Base-by-base conservation (phyloP, 2,888 invertebrate species). In the Archaeoteleia sp. region DNA sequence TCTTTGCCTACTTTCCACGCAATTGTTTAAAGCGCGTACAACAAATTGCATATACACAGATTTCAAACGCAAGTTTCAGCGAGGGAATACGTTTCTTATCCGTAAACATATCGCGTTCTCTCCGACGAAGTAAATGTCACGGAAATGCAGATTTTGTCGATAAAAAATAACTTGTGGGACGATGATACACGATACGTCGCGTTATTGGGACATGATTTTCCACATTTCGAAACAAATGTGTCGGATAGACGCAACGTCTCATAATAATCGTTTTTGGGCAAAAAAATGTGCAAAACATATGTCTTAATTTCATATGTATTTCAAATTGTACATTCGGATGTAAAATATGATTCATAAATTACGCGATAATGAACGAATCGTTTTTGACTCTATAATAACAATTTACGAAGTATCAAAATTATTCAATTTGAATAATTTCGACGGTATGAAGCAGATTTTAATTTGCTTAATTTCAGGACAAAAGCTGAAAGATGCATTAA, bases 21-120 rank as follows among this genome's bases (percentile, higher is more conserved):
- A 77, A 78, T 80, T 78, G 73, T 71, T 70, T 46, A 29, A 42
- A 14, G 39, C 14, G 45, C 29, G 58, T 39, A 39, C 48, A 57
- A 58, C 70, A 74, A 77, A 77, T 76, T 75, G 72, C 63, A 54
- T 42, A 53, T 63, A 60, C 61, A 46, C 69, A 71, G 71, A 78
- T 78, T 74, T 65, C 71, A 62, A 66, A 71, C 67, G 73, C 67
- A 71, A 45, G 67, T 73, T 67, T 63, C 57, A 58, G 40, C 54
- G 57, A 43, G 23, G 55, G 46, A 58, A 58, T 53, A 71, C 45
- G 39, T 48, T 30, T 40, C 43, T 71, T 69, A 66, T 62, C 63
- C 48, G 35, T 29, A 62, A 72, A 70, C 69, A 66, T 43, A 57
- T 67, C 46, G 61, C 39, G 68, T 61, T 66, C 34, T 39, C 30